Evolutionary conservation across 1,140 invertebrate genomes (phyloP).

Genomic region (Neelides sp.): DNA sequence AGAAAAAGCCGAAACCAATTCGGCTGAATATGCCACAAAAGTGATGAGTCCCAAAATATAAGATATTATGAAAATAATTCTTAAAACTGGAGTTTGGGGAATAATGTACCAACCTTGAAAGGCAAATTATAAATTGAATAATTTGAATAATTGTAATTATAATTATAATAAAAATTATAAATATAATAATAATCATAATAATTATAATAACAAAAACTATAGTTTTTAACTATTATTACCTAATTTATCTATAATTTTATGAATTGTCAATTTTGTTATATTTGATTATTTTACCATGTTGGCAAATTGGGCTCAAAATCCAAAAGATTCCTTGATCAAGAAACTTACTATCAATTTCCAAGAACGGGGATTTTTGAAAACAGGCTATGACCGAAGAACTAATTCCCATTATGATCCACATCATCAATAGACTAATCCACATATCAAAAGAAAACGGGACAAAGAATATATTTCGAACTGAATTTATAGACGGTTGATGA

Average conservation of each 20-base stretch:
- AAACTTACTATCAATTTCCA: neutral
- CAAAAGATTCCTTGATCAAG: neutral
- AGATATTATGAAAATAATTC: conserved; percentile 9
- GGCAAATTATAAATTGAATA: neutral
- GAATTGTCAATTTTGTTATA: too few species aligned
- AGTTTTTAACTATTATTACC: too few species aligned
- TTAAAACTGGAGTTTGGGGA: conserved; percentile 6
- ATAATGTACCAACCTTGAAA: conserved; percentile 4
- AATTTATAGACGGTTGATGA: conserved; percentile 5
- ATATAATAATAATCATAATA: too few species aligned
- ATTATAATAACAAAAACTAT: neutral
- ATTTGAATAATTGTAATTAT: neutral
- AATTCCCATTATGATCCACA: neutral
- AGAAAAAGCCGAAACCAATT: conserved; percentile 11
- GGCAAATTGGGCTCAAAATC: conserved; percentile 6
- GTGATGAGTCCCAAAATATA: conserved; percentile 8
- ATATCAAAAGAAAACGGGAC: neutral
- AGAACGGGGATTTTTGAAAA: neutral
- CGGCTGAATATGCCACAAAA: conserved; percentile 15
- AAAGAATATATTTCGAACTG: conserved; percentile 10
- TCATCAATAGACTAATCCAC: neutral
- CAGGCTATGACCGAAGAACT: neutral
- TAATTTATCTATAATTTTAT: too few species aligned
- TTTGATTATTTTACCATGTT: too few species aligned
- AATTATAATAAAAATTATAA: too few species aligned